Evolutionary conservation across 92 coral and sea anemone genomes (phyloP), one percentile per base, ranked within the genome.

Genomic region (Heteractis magnifica): DNA sequence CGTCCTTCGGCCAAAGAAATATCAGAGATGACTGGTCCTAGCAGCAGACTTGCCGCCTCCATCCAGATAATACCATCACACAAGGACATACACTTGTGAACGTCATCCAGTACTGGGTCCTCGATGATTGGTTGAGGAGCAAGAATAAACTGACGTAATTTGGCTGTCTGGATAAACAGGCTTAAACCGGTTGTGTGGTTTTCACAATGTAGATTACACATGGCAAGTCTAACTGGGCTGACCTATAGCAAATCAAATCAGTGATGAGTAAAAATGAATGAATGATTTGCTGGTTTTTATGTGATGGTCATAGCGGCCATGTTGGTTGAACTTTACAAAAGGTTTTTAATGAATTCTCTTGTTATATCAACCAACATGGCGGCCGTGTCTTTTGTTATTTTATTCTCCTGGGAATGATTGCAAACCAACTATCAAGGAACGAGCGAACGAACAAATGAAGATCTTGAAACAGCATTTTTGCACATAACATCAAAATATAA

Each of bases 21-120:
- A 85, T 97, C 99, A 55, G 98, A 89, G 26, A 94, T 89, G 14
- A 97, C 84, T 10, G 99, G 99, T 13, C 99, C 99, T 5, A 92
- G 82, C 52, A 94, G 95, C 9, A 90, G 82, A 26, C 89, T 85
- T 1, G 94, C 99, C 1, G 97, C 99, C 50, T 97, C 97, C 52
- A 97, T 90, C 99, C 99, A 97, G 10, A 92, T 75, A 9, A 92
- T 86, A 58, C 94, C 97, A 78, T 94, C 98, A 51, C 88, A 89
- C 72, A 90, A 56, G 48, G 95, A 91, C 76, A 93, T 79, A 49
- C 94, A 96, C 56, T 95, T 93, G 79, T 95, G 94, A 51, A 93
- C 82, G 64, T 89, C 95, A 23, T 87, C 86, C 50, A 93, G 84
- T 73, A 92, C 86, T 6, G 90, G 88, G 12, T 89, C 91, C 15